Percentiles rank a stretch among this genome's conserved stretches.
Conservation (phyloP, 2,113 vertebrate genomes). For the Irena cyanogastra region DNA sequence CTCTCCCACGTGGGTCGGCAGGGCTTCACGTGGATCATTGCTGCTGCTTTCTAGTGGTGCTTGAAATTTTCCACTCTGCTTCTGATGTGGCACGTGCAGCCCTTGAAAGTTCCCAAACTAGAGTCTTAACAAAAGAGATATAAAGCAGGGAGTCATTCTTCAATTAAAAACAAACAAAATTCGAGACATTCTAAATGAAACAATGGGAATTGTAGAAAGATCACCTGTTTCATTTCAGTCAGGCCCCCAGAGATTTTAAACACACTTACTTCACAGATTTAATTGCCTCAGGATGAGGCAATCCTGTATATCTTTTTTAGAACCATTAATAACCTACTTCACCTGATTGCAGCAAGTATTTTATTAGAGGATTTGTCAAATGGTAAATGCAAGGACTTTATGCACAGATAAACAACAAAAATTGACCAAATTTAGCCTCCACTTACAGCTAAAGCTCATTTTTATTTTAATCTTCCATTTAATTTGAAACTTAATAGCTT, state of each 20-base stretch:
- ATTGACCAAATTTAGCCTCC: slow-evolving; percentile 77
- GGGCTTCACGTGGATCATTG: background rate
- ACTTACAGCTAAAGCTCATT: slow-evolving; percentile 66
- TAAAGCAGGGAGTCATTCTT: slow-evolving; percentile 32
- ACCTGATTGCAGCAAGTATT: slow-evolving; percentile 78
- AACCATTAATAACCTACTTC: slow-evolving; percentile 82
- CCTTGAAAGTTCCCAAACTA: background rate
- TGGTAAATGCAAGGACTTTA: slow-evolving; percentile 76
- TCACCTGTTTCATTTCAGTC: slow-evolving; percentile 74
- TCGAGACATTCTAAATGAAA: slow-evolving; percentile 56
- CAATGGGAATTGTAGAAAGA: slow-evolving; percentile 64
- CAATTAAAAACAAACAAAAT: slow-evolving; percentile 40
- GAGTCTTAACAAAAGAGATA: background rate
- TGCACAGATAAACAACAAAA: slow-evolving; percentile 75
- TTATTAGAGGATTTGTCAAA: slow-evolving; percentile 74
- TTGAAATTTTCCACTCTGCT: background rate
- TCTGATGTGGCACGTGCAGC: background rate
- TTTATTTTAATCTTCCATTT: slow-evolving; percentile 73
- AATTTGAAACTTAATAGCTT: slow-evolving; percentile 76
- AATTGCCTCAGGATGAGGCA: slow-evolving; percentile 81
- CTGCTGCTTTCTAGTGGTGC: background rate
- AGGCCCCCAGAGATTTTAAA: slow-evolving; percentile 71
- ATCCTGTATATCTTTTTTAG: slow-evolving; percentile 77
- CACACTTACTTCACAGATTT: slow-evolving; percentile 71
- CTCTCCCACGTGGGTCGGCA: accelerated